phyloP scores from a whole-genome alignment of 2,888 invertebrate genomes.

The Pseudococcus jackbeardsleyi region DNA sequence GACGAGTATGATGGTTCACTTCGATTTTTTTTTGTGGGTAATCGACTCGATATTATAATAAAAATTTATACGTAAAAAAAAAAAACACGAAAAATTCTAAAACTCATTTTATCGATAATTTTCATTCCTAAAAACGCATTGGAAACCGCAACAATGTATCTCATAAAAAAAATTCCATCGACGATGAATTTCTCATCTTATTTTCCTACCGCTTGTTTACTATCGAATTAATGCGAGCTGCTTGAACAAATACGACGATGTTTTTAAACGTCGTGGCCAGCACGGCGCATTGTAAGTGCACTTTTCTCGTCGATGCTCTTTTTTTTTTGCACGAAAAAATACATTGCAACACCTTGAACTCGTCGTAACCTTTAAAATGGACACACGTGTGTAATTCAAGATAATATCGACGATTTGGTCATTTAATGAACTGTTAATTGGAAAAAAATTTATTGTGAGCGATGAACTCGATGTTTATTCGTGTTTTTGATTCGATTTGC shows the following conservation, averaged over 20 bases:
- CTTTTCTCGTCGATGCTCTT: constrained; percentile 5
- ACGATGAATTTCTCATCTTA: neutral
- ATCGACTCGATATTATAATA: no score
- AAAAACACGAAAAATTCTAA: constrained; percentile 2
- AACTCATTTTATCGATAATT: neutral
- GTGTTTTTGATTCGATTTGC: constrained; percentile 40
- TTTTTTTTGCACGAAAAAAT: constrained; percentile 46
- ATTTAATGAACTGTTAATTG: constrained; percentile 50
- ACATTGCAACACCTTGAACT: constrained; percentile 47
- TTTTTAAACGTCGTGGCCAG: neutral
- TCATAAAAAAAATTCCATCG: neutral
- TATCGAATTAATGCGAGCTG: neutral
- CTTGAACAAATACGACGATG: constrained; percentile 17
- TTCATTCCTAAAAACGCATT: neutral
- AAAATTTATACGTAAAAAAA: neutral
- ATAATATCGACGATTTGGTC: constrained; percentile 43
- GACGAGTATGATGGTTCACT: neutral
- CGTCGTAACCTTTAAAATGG: constrained; percentile 23
- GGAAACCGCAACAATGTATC: constrained; percentile 31
- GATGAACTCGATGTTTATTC: constrained; percentile 54
- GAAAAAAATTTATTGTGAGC: constrained; percentile 47
- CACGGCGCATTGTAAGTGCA: constrained; percentile 2
- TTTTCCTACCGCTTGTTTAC: constrained; percentile 45
- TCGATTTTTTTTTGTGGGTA: neutral
- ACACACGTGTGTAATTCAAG: constrained; percentile 45